Evolutionary conservation across 2,888 invertebrate genomes (phyloP), one percentile per base, ranked within the genome.

Genomic region (Agriopis leucophaearia): DNA sequence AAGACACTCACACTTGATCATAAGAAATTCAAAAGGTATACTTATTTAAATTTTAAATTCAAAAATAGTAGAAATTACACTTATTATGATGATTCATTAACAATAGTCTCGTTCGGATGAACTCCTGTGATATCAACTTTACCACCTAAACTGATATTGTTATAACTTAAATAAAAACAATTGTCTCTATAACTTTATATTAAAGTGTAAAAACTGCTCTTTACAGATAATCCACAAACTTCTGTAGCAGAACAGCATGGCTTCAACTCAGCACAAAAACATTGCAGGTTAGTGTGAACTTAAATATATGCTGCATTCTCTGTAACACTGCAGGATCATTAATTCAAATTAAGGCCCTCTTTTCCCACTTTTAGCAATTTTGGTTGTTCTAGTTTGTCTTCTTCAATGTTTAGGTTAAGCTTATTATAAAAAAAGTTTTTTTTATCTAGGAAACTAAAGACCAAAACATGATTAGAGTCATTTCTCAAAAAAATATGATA

Each of bases 41-140:
- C 1, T 3, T 27, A 27, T 27, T 27, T 27, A 0, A 2, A 27
- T 5, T 5, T 27, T 27, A 0, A 27, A 27, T 27, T 27, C 27
- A 27, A 27, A 27, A 27, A 27, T 27, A 27, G 1, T 27, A 27
- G 3, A 27, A 27, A 27, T 44, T 13, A 13, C 13, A 13, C 36
- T 4, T 18, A 48, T 8, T 13, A 57, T 66, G 66, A 66, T 66
- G 62, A 62, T 58, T 62, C 3, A 27, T 4, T 16, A 52, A 50
- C 10, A 57, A 13, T 45, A 61, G 66, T 66, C 66, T 66, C 66
- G 67, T 67, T 67, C 67, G 67, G 58, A 67, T 75, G 75, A 75
- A 55, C 7, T 44, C 55, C 13, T 55, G 45, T 75, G 75, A 75
- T 75, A 59, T 67, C 42, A 67, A 63, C 52, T 38, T 56, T 63